These are phyloP conservation scores for Amphipoea oculea DNA, from an alignment of 2,888 invertebrate genomes.

Conservation along the genomic window DNA sequence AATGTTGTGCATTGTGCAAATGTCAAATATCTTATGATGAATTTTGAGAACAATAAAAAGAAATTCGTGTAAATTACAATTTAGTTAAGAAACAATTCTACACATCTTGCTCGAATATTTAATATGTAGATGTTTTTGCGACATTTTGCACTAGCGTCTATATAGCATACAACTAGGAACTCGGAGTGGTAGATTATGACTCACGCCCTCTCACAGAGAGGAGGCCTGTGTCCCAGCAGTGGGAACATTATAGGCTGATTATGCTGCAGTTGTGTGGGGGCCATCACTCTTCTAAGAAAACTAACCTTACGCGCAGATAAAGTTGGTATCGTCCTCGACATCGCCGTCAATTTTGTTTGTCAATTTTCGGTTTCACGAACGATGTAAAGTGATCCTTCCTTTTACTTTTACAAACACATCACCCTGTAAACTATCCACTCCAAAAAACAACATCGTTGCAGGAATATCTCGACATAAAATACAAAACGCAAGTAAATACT, in stretches of 20 bases:
- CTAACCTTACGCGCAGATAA: neutral
- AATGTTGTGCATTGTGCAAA: neutral
- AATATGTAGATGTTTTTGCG: neutral
- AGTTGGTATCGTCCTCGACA: neutral
- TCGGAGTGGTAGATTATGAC: too few relatives aligned
- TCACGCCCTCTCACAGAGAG: neutral
- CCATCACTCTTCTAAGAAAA: too few relatives aligned
- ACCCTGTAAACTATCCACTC: constrained; percentile 48
- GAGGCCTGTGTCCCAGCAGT: neutral
- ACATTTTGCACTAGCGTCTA: neutral
- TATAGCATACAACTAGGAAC: neutral
- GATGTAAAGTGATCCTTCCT: neutral
- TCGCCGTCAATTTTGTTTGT: neutral
- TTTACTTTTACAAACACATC: neutral
- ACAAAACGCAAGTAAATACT: constrained; percentile 47
- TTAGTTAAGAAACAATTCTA: neutral
- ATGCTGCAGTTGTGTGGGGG: too few relatives aligned
- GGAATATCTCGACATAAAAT: constrained; percentile 18
- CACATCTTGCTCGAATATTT: neutral
- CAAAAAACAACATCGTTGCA: constrained; percentile 11
- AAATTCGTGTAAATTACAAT: neutral
- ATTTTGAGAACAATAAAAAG: neutral
- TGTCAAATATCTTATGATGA: neutral
- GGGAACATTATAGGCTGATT: too few relatives aligned
- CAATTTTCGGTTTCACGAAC: neutral